Evolutionary conservation across 2,113 vertebrate genomes (phyloP).

Genomic region (Nothobranchius furzeri): DNA sequence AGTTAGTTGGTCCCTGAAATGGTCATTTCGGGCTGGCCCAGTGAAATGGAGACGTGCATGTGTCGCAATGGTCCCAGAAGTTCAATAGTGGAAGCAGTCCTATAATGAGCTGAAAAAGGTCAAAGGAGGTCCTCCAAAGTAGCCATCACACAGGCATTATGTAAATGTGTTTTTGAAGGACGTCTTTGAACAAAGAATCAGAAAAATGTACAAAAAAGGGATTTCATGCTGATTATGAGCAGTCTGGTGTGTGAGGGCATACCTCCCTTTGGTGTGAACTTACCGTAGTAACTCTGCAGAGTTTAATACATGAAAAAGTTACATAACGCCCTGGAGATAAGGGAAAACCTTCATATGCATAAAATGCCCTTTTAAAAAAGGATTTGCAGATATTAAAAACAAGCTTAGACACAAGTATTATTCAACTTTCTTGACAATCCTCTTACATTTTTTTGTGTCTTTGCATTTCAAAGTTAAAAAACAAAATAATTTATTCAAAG

Average conservation of each 20-base stretch:
- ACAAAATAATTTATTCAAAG: constrained; percentile 13
- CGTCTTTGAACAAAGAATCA: background rate
- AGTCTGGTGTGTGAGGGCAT: background rate
- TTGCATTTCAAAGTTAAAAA: constrained; percentile 20
- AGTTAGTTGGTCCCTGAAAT: too few species aligned
- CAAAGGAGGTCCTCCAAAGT: background rate
- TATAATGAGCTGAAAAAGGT: too few species aligned
- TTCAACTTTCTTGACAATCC: background rate
- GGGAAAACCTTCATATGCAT: background rate
- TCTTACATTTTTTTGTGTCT: constrained; percentile 12
- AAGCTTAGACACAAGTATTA: background rate
- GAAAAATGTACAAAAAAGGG: background rate
- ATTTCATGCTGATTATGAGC: background rate
- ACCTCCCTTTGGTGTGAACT: background rate
- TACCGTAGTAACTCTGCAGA: background rate
- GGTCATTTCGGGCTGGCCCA: too few species aligned
- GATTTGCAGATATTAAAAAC: background rate
- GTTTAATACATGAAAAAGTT: too few species aligned
- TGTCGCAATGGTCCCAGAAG: too few species aligned
- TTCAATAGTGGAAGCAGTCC: too few species aligned
- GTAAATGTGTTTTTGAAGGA: background rate
- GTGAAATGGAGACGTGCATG: too few species aligned
- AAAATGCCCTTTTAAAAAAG: background rate
- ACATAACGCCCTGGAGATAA: background rate
- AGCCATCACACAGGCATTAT: background rate